phyloP scores from a whole-genome alignment of 2,888 invertebrate species.

The Capitulum mitella region DNA sequence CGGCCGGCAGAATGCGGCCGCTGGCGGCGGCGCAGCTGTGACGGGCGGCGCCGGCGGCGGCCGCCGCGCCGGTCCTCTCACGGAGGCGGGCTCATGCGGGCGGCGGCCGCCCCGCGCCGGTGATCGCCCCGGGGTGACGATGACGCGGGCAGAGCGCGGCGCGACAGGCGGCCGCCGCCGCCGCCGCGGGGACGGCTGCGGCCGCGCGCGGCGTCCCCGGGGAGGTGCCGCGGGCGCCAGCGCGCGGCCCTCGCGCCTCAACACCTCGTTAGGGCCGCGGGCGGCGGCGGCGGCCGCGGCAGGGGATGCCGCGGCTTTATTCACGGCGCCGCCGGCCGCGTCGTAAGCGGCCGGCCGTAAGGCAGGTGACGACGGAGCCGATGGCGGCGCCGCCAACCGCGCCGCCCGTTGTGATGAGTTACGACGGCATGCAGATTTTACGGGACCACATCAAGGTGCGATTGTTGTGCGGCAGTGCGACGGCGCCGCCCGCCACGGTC shows the following conservation, averaged over 20 bases:
- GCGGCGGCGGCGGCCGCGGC: neutral
- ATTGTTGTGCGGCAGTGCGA: conserved; percentile 4
- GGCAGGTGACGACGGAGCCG: neutral
- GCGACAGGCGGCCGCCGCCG: neutral
- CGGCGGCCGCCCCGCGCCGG: neutral
- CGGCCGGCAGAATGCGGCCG: too few species aligned
- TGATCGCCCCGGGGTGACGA: too few species aligned
- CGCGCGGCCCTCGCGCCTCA: neutral
- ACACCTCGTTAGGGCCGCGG: neutral
- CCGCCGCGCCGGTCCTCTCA: too few species aligned
- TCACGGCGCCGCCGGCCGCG: neutral
- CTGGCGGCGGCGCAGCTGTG: too few species aligned
- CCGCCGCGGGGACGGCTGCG: neutral
- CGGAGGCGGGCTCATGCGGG: too few species aligned
- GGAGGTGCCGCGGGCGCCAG: neutral
- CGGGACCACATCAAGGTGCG: conserved; percentile 21
- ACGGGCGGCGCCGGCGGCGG: too few species aligned
- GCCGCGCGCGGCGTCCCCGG: neutral
- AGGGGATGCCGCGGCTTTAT: neutral
- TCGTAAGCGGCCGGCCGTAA: neutral
- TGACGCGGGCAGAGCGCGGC: neutral
- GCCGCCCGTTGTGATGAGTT: neutral
- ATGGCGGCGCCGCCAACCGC: conserved; percentile 6
- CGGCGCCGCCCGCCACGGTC: neutral
- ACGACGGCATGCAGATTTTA: conserved; percentile 20